Evolutionary conservation across 2,113 vertebrate species (phyloP), one percentile per base, ranked within the genome.

Genomic region (Haemorhous mexicanus): DNA sequence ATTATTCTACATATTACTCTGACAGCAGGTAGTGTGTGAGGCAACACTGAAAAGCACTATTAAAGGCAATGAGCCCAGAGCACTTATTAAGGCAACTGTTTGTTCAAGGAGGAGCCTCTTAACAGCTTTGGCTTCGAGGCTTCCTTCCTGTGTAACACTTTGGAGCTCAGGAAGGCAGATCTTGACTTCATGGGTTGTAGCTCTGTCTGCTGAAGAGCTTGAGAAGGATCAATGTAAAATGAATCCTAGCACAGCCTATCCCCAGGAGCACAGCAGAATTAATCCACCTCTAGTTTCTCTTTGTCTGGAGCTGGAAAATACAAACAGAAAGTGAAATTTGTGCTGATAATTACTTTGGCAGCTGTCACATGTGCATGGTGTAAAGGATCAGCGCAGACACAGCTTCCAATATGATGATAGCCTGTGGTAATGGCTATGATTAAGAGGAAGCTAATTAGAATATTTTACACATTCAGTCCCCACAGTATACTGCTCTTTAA

Each of bases 381-480:
- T 81, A 86, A 84, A 94, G 89, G 92, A 95, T 92, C 84, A 74
- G 92, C 72, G 49, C 41, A 85, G 85, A 69, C 77, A 37, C 78
- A 53, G 75, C 84, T 89, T 93, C 83, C 61, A 84, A 12, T 50
- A 67, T 50, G 79, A 83, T 11, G 28, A 78, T 95, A 93, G 83
- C 86, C 95, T 47, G 32, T 92, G 83, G 90, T 94, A 94, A 95
- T 91, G 94, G 87, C 84, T 93, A 46, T 94, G 95, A 96, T 97
- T 96, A 96, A 93, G 61, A 84, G 67, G 68, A 74, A 93, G 92
- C 55, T 97, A 89, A 97, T 97, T 94, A 93, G 89, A 95, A 93
- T 95, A 91, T 81, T 75, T 93, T 96, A 93, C 72, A 47, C 72
- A 93, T 91, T 93, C 95, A 90, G 76, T 91, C 96, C 93, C 75